phyloP scores from a whole-genome alignment of 2,113 vertebrate species.

The Cebus imitator region DNA sequence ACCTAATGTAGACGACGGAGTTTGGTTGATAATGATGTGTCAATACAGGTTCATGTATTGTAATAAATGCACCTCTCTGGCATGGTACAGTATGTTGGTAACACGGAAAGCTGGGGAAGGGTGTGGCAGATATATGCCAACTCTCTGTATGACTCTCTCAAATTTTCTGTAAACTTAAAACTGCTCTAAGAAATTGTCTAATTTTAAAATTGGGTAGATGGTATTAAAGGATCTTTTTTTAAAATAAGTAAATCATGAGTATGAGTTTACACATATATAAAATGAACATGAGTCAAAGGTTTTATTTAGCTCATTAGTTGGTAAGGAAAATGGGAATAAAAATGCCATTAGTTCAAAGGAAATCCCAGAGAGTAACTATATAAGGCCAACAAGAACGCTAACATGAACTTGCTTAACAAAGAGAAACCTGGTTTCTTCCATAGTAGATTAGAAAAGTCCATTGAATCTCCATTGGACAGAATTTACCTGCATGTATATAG shows the following conservation, averaged over 20 bases:
- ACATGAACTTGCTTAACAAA: not conserved
- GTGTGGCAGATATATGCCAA: not conserved
- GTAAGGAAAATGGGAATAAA: not conserved
- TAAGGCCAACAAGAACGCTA: not conserved
- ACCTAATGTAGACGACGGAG: not conserved
- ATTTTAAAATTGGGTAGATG: not conserved
- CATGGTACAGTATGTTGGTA: not conserved
- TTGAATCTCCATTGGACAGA: not conserved
- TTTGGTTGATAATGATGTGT: not conserved
- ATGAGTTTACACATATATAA: not conserved
- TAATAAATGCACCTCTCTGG: not conserved
- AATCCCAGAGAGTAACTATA: not conserved
- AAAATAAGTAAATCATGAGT: not conserved
- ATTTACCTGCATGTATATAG: not conserved
- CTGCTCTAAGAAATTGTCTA: not conserved
- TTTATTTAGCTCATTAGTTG: not conserved
- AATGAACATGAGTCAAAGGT: not conserved
- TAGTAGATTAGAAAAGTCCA: not conserved
- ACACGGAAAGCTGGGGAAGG: fast-evolving
- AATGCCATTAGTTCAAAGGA: not conserved
- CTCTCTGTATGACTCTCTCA: not conserved
- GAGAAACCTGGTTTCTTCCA: not conserved
- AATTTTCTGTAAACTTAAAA: not conserved
- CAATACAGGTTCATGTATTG: not conserved
- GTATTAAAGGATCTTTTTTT: not conserved